Evolutionary conservation across 1,140 invertebrate species (phyloP).

Genomic region (Harpegnathos saltator): DNA sequence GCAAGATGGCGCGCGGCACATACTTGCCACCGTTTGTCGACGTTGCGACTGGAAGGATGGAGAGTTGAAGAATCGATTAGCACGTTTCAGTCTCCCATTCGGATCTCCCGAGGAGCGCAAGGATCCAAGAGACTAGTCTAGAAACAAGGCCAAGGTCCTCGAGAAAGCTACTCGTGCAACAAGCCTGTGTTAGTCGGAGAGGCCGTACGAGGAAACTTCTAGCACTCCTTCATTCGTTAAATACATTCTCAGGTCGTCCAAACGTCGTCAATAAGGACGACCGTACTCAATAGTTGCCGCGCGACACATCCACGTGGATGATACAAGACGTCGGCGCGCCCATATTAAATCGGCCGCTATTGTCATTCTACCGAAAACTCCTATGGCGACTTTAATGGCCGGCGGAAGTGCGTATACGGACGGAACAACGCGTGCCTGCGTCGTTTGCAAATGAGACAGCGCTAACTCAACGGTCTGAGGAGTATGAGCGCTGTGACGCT

Average conservation of each 20-base stretch:
- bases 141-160: not conserved
- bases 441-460: slow-evolving; percentile 59
- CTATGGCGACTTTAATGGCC: slow-evolving; percentile 22
- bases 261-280: not conserved
- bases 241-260: not conserved
- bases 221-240: not conserved
- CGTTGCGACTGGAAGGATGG: slow-evolving; percentile 74
- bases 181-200: not conserved
- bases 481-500: not conserved
- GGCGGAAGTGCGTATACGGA: slow-evolving; percentile 64
- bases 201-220: not conserved
- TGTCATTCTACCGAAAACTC: slow-evolving; percentile 63
- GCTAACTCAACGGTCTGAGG: not conserved
- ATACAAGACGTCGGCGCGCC: not conserved
- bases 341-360: slow-evolving; percentile 64
- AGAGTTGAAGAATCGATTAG: not conserved
- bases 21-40: slow-evolving; percentile 88
- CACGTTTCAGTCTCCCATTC: too few relatives aligned
- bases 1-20: slow-evolving; percentile 91
- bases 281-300: not conserved
- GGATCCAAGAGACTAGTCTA: not conserved
- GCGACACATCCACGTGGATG: not conserved
- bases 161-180: not conserved
- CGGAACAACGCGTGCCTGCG: slow-evolving; percentile 22
- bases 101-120: too few relatives aligned